Evolutionary conservation across 2,113 vertebrate genomes (phyloP), one percentile per base, ranked within the genome.

Genomic region (Cynocephalus volans): DNA sequence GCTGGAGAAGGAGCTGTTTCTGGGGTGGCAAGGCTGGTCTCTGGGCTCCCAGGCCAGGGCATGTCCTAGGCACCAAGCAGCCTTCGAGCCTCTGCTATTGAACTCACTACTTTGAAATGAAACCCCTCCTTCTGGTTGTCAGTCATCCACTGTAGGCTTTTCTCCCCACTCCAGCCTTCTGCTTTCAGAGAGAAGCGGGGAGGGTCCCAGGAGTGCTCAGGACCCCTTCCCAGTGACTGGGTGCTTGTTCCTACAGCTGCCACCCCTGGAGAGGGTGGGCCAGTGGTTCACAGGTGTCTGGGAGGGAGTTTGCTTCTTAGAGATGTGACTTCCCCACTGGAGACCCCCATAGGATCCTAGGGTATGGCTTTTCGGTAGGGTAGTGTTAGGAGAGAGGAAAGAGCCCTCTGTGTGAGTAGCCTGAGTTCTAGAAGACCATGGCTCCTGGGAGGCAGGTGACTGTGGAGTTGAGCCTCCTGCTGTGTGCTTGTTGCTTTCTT

Each of bases 341-440:
- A 24, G 0, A 65, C 26, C 54, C 21, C 50, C 3, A 2, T 2
- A 5, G 70, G 28, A 21, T 1, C 13, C n/a, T 33, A 6, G 2
- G 2, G 15, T 33, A 1, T 26, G 82, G 64, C 28, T 64, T 67
- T 13, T 6, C 28, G 4, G 31, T 24, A 8, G 23, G 45, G 24
- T 33, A n/a, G 36, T 3, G 8, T n/a, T 54, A 7, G 52, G 54
- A 45, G 79, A 90, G n/a, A 83, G 65, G 8, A 81, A 13, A 36
- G 28, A 12, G 0, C 36, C 24, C 8, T 0, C 31, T 5, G 69
- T 62, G 56, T 54, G 23, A 24, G 69, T 18, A 36, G 67, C 33
- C n/a, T 84, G 0, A 1, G 26, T 33, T 60, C 50, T 62, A 48
- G 92, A 77, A 54, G 45, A 21, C 45, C 48, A 3, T 5, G 23